A percentile compares a stretch with the other conserved stretches of the same genome.
These are phyloP conservation scores for Xestia ashworthii DNA, from an alignment of 2,888 invertebrate genomes.

Conservation along the genomic window DNA sequence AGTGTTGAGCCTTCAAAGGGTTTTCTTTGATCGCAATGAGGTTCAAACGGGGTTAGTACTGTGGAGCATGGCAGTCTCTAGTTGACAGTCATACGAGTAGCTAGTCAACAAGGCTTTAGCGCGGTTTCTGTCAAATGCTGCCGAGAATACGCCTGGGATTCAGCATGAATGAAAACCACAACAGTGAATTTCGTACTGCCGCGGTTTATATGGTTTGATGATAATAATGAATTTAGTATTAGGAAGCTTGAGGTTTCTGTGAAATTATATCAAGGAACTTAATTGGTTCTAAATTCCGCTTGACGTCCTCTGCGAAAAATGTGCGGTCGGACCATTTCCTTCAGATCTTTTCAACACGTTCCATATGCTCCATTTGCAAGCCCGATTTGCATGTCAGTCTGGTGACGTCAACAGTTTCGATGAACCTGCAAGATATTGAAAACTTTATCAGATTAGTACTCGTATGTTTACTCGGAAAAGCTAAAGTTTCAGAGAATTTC, in stretches of 20 bases:
- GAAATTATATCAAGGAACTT: not conserved
- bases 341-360: not conserved
- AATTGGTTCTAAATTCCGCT: not conserved
- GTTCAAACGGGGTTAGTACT: slow-evolving; percentile 37
- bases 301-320: not conserved
- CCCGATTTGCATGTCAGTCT: not conserved
- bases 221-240: slow-evolving; percentile 29
- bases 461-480: not conserved
- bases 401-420: not conserved
- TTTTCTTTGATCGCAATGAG: slow-evolving; percentile 21
- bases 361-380: not conserved
- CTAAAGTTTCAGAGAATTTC: not conserved
- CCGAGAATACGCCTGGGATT: slow-evolving; percentile 13
- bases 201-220: slow-evolving; percentile 7
- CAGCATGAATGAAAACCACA: slow-evolving; percentile 52
- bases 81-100: slow-evolving; percentile 38
- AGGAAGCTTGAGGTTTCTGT: slow-evolving; percentile 16
- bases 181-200: slow-evolving; percentile 24
- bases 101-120: slow-evolving; percentile 46
- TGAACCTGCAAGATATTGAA: slow-evolving; percentile 1
- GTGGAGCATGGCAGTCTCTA: slow-evolving; percentile 33
- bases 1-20: slow-evolving; percentile 18
- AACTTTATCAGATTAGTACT: not conserved
- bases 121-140: slow-evolving; percentile 42
- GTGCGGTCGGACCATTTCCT: not conserved